Evolutionary conservation across 2,888 invertebrate species (phyloP), one percentile per base, ranked within the genome.

Genomic region (Lamellibrachia columna): DNA sequence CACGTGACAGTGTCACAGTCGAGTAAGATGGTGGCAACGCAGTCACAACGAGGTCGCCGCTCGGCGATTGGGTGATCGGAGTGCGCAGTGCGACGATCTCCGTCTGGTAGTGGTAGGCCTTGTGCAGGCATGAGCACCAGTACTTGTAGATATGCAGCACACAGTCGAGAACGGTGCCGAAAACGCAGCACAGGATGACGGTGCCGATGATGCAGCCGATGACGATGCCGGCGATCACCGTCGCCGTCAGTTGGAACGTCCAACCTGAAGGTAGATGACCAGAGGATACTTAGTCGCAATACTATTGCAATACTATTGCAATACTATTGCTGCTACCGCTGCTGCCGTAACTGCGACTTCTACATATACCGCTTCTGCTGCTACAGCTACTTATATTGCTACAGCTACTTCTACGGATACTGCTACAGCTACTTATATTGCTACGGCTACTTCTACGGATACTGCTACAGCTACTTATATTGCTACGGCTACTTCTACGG

Each of bases 61-160:
- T 52, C 60, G 90, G 40, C 91, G 92, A 90, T 93, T 93, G 53
- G 92, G 92, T 91, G 92, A 91, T 53, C 91, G 91, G 91, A 52
- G 53, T 53, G 28, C 91, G 75, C 90, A 93, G 90, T 40, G 93
- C 91, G 53, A 92, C 92, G 52, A 91, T 90, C 92, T 92, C 93
- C 55, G 92, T 40, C n/a, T 91, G 91, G 52, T 53, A 60, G 90
- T 22, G 93, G 92, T 92, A 90, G 53, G 92, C 93, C 53, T 90
- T 91, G 90, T 93, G 92, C 91, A 92, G 92, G 60, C 94, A 94
- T 7, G 93, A 93, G 92, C 94, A 94, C 94, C 94, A 94, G 92
- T 93, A 94, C 92, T 93, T 94, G 94, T 94, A 94, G 91, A 94
- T 93, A 91, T 94, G 94, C 22, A 92, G 92, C 92, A 93, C 91